Conservation (phyloP, 2,113 vertebrate species). For the Cheilinus undulatus region DNA sequence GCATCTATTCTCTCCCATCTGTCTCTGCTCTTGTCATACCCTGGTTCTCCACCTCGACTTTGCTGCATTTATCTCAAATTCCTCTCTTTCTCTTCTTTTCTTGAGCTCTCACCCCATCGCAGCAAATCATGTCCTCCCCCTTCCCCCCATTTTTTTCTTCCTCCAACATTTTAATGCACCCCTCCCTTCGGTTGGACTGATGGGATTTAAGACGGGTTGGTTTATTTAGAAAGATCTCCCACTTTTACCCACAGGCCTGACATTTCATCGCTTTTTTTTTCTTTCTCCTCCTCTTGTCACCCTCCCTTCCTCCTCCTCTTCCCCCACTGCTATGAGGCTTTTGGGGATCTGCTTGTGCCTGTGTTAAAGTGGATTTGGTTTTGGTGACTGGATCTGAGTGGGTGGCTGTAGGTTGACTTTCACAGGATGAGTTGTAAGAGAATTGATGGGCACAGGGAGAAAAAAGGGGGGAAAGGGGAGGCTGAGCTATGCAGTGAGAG, state of each 20-base stretch:
- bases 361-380: slow-evolving; percentile 59
- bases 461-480: slow-evolving; percentile 7
- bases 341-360: slow-evolving; percentile 43
- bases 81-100: slow-evolving; percentile 32
- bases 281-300: not conserved
- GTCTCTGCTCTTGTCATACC: slow-evolving; percentile 49
- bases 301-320: not conserved
- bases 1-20: slow-evolving; percentile 49
- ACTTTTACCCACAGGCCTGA: slow-evolving; percentile 34
- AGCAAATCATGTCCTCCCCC: slow-evolving; percentile 49
- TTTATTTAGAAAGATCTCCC: slow-evolving; percentile 62
- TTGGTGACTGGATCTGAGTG: slow-evolving; percentile 46
- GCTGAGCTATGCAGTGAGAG: slow-evolving; percentile 25
- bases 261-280: slow-evolving; percentile 45
- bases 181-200: slow-evolving; percentile 20
- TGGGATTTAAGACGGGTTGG: slow-evolving; percentile 54
- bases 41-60: slow-evolving; percentile 14
- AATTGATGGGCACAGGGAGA: slow-evolving; percentile 43
- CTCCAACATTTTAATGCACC: slow-evolving; percentile 41
- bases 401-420: slow-evolving; percentile 57
- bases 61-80: slow-evolving; percentile 53
- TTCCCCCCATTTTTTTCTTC: slow-evolving; percentile 2
- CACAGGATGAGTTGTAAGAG: slow-evolving; percentile 41
- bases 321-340: slow-evolving; percentile 5
- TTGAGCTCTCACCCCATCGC: slow-evolving; percentile 35